Conservation (phyloP, 2,797 vertebrate genomes). For the Oryzias sinensis region DNA sequence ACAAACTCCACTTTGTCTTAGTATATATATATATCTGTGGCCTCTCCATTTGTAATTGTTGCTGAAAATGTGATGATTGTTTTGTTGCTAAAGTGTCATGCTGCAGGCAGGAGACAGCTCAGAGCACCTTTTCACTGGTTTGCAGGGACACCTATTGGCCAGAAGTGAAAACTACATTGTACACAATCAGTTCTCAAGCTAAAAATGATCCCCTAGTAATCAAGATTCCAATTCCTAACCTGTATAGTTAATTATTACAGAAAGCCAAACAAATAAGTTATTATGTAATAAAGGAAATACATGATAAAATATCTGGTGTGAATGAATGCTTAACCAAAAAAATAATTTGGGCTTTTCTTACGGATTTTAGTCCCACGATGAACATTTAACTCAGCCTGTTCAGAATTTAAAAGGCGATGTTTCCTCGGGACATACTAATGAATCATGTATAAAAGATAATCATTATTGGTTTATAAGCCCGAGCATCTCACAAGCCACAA, state of each 20-base stretch:
- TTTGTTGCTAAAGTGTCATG: slow-evolving; percentile 34
- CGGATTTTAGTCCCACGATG: slow-evolving; percentile 49
- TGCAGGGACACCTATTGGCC: slow-evolving; percentile 95
- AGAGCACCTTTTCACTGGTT: slow-evolving; percentile 78
- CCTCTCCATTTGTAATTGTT: slow-evolving; percentile 42
- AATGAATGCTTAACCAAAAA: too few species aligned
- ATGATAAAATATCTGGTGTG: slow-evolving; percentile 43
- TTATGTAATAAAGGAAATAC: slow-evolving; percentile 56
- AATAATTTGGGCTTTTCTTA: slow-evolving; percentile 42
- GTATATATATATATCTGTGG: slow-evolving; percentile 13
- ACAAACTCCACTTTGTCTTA: slow-evolving; percentile 10
- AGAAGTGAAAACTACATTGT: slow-evolving; percentile 71
- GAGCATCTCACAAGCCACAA: slow-evolving; percentile 68
- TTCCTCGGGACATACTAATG: slow-evolving; percentile 80
- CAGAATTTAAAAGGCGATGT: slow-evolving; percentile 62
- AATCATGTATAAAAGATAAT: slow-evolving; percentile 82
- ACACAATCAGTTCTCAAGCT: slow-evolving; percentile 17
- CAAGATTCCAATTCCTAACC: slow-evolving; percentile 54
- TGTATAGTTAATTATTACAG: slow-evolving; percentile 58
- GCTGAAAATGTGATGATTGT: slow-evolving; percentile 41
- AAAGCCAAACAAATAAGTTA: slow-evolving; percentile 59
- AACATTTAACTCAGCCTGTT: slow-evolving; percentile 69
- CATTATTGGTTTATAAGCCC: slow-evolving; percentile 78
- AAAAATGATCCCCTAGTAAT: slow-evolving; percentile 38
- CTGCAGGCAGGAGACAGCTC: slow-evolving; percentile 37